These are phyloP conservation scores for Thecophora atra DNA, from an alignment of 2,888 invertebrate species.

Conservation along the genomic window DNA sequence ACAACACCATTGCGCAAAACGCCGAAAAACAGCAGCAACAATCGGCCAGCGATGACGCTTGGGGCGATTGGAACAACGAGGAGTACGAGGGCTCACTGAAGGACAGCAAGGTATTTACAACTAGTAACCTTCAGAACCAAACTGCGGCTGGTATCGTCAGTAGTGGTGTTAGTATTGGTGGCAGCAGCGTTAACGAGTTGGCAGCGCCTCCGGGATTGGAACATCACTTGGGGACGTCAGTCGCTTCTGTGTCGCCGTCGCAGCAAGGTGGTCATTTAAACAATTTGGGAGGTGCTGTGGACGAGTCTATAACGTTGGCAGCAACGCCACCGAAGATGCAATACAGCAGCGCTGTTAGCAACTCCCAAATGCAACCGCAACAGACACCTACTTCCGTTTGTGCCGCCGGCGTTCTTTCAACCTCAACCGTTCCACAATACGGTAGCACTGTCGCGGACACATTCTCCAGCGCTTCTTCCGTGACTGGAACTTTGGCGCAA, in stretches of 20 bases:
- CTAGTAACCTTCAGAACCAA: slow-evolving; percentile 68
- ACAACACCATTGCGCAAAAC: slow-evolving; percentile 68
- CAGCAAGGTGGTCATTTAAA: slow-evolving; percentile 58
- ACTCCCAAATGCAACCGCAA: slow-evolving; percentile 43
- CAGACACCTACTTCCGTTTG: slow-evolving; percentile 24
- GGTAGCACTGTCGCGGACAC: slow-evolving; percentile 50
- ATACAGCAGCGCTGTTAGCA: slow-evolving; percentile 59
- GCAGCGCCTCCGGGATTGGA: slow-evolving; percentile 67
- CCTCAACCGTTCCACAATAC: slow-evolving; percentile 47
- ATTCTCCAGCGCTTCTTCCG: slow-evolving; percentile 58
- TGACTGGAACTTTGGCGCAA: slow-evolving; percentile 58
- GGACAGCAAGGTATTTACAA: slow-evolving; percentile 92
- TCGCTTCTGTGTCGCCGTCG: slow-evolving; percentile 41
- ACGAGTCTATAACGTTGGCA: slow-evolving; percentile 42
- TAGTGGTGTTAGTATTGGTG: slow-evolving; percentile 43
- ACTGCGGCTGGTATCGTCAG: slow-evolving; percentile 58
- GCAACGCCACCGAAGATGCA: slow-evolving; percentile 57
- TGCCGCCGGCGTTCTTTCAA: slow-evolving; percentile 13
- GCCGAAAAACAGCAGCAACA: slow-evolving; percentile 60
- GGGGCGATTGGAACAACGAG: slow-evolving; percentile 87
- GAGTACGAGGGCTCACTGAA: slow-evolving; percentile 94
- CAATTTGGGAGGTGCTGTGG: slow-evolving; percentile 50
- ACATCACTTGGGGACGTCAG: slow-evolving; percentile 58
- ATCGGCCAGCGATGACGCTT: slow-evolving; percentile 65
- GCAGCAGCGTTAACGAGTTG: slow-evolving; percentile 50